A percentile compares a stretch with the other conserved stretches of the same genome.
phyloP scores from a whole-genome alignment of 2,888 invertebrate genomes.

The Formica aserva region DNA sequence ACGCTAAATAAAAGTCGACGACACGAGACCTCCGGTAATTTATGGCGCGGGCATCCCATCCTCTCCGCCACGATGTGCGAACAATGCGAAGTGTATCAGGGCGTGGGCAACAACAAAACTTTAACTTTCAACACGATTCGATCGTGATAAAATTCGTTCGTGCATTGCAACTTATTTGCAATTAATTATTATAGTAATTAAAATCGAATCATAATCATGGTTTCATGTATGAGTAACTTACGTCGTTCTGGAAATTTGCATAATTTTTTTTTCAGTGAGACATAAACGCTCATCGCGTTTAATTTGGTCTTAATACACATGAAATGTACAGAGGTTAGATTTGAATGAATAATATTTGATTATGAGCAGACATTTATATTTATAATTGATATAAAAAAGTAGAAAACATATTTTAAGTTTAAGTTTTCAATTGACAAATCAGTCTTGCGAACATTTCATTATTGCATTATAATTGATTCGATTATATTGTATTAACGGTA shows the following conservation, averaged over 20 bases:
- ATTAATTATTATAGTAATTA: conserved; percentile 22
- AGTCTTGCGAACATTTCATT: conserved; percentile 6
- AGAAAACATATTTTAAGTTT: background rate
- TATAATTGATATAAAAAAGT: background rate
- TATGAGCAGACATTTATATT: background rate
- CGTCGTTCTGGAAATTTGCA: background rate
- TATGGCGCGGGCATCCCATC: background rate
- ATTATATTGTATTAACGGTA: background rate
- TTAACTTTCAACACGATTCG: conserved; percentile 1
- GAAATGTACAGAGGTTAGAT: conserved; percentile 1
- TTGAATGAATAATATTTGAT: conserved; percentile 23
- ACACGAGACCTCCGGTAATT: conserved; percentile 15
- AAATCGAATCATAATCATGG: background rate
- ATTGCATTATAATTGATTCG: background rate
- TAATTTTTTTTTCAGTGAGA: background rate
- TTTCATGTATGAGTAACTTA: background rate
- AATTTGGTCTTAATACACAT: conserved; percentile 11
- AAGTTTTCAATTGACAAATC: background rate
- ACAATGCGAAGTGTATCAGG: background rate
- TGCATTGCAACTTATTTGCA: background rate
- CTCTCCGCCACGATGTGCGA: conserved; percentile 10
- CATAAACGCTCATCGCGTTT: background rate
- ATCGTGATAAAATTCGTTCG: conserved; percentile 3
- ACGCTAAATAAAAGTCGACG: conserved; percentile 23
- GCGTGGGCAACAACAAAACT: conserved; percentile 3